Evolutionary conservation across 2,113 vertebrate species (phyloP).

Genomic region (Lepisosteus oculatus): DNA sequence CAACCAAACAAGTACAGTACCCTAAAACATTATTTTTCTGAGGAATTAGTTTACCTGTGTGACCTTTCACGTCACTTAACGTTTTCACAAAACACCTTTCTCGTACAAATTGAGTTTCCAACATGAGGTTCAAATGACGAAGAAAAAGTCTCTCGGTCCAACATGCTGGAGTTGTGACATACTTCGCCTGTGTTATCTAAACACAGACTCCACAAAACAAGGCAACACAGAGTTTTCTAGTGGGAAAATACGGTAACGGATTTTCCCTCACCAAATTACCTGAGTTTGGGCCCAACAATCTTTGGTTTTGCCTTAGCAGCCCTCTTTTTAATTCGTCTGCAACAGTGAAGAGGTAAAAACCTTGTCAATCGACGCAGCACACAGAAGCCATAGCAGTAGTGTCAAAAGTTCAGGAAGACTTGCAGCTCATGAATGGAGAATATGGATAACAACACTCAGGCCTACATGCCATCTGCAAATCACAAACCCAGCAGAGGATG

Average conservation of each 20-base stretch:
- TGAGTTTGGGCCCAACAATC: slow-evolving; percentile 40
- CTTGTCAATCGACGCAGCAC: slow-evolving; percentile 31
- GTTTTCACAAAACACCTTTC: too few relatives aligned
- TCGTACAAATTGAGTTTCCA: too few relatives aligned
- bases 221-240: slow-evolving; percentile 31
- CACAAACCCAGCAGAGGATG: too few relatives aligned
- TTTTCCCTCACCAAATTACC: slow-evolving; percentile 51
- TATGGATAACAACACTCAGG: neutral
- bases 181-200: neutral
- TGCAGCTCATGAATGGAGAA: neutral
- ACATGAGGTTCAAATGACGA: too few relatives aligned
- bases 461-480: too few relatives aligned
- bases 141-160: neutral
- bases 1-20: too few relatives aligned
- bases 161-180: neutral
- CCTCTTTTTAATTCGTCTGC: slow-evolving; percentile 61
- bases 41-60: too few relatives aligned
- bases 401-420: neutral
- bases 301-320: slow-evolving; percentile 40
- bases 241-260: neutral
- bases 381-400: neutral
- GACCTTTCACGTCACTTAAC: too few relatives aligned
- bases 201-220: slow-evolving; percentile 1
- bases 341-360: slow-evolving; percentile 54
- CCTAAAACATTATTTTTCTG: too few relatives aligned